Evolutionary conservation across 2,888 invertebrate genomes (phyloP).

Genomic region (Brachylomia viminalis): DNA sequence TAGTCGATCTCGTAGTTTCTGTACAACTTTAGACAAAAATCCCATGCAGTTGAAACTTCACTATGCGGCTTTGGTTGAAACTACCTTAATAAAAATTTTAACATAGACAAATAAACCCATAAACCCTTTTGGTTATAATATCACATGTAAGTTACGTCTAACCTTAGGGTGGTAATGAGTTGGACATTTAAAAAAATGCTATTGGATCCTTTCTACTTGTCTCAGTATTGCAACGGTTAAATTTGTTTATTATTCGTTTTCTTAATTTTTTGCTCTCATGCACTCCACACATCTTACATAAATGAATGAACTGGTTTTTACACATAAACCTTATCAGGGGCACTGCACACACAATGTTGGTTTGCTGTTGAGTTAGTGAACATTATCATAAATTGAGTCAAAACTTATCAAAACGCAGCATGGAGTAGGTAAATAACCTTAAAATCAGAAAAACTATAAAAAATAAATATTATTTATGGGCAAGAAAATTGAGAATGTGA

Average conservation of each 20-base stretch:
- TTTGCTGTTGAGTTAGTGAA: too few species aligned
- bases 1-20: not conserved
- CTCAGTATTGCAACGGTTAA: too few species aligned
- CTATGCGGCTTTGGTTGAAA: not conserved
- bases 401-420: too few species aligned
- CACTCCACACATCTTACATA: not conserved
- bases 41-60: not conserved
- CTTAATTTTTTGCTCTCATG: not conserved
- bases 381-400: too few species aligned
- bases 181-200: not conserved
- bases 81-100: not conserved
- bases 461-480: too few species aligned
- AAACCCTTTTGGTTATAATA: not conserved
- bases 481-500: too few species aligned
- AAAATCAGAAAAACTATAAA: too few species aligned
- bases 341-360: too few species aligned
- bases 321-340: too few species aligned
- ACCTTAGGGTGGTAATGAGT: not conserved
- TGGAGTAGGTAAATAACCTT: too few species aligned
- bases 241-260: not conserved
- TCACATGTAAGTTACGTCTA: not conserved
- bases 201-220: not conserved
- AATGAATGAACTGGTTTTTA: too few species aligned
- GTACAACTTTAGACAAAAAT: not conserved
- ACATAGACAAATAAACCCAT: not conserved